These are phyloP conservation scores for Nomada ferruginata DNA, from an alignment of 2,888 invertebrate species.

Conservation along the genomic window DNA sequence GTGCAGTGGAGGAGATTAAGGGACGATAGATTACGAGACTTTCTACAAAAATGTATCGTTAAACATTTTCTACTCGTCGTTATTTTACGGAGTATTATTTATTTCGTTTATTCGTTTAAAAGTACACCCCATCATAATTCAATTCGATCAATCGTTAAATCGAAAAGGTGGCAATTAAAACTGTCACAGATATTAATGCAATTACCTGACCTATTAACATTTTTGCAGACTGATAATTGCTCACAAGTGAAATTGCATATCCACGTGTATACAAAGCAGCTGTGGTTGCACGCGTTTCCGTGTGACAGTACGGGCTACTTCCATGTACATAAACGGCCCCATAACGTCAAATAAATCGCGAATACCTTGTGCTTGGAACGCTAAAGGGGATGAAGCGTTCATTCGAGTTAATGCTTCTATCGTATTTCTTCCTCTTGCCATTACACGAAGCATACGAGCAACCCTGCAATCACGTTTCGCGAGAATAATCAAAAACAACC, in stretches of 20 bases:
- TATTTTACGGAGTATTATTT: too few species aligned
- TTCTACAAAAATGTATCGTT: not conserved
- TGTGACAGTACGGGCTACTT: not conserved
- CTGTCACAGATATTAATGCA: not conserved
- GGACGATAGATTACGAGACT: not conserved
- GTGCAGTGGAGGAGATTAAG: slow-evolving; percentile 2
- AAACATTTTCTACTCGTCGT: too few species aligned
- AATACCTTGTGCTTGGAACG: not conserved
- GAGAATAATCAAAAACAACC: not conserved
- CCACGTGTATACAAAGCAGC: not conserved
- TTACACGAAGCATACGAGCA: not conserved
- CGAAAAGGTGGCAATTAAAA: too few species aligned
- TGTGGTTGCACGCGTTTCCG: slow-evolving; percentile 15
- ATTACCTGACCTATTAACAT: not conserved
- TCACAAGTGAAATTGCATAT: not conserved
- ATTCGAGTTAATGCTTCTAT: slow-evolving; percentile 3
- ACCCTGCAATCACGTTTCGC: not conserved
- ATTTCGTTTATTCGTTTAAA: too few species aligned
- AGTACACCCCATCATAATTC: too few species aligned
- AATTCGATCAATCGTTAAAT: too few species aligned
- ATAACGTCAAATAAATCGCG: slow-evolving; percentile 24
- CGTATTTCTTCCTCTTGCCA: not conserved
- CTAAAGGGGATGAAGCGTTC: slow-evolving; percentile 1
- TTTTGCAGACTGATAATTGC: not conserved
- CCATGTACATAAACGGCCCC: slow-evolving; percentile 10